Conservation (phyloP, 1,140 invertebrate species). For the Bathynomus jamesi region DNA sequence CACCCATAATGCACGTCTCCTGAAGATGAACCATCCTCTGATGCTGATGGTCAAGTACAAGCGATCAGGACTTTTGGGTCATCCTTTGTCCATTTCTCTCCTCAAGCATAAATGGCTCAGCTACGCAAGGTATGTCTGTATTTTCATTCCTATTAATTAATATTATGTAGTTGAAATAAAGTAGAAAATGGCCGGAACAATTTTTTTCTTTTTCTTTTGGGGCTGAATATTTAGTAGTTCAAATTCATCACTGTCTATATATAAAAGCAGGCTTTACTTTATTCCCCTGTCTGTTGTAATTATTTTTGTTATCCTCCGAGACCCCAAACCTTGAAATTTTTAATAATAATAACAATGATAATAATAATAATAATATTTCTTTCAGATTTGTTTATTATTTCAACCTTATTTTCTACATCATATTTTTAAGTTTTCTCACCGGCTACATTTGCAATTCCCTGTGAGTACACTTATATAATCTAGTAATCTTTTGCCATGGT, state of each 20-base stretch:
- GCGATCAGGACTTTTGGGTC: constrained; percentile 45
- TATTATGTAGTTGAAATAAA: not conserved
- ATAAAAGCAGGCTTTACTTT: too few species aligned
- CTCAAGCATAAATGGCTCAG: constrained; percentile 48
- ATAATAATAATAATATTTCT: too few species aligned
- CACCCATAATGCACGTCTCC: constrained; percentile 40
- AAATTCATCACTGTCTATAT: too few species aligned
- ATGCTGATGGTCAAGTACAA: constrained; percentile 47
- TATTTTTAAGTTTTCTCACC: constrained; percentile 48
- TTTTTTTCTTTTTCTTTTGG: too few species aligned
- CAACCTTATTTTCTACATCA: constrained; percentile 46
- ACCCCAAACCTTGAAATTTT: too few species aligned
- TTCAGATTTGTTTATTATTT: constrained; percentile 46
- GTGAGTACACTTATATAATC: too few species aligned
- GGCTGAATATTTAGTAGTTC: too few species aligned
- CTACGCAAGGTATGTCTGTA: constrained; percentile 27
- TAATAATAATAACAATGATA: too few species aligned
- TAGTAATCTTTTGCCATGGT: too few species aligned
- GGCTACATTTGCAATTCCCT: constrained; percentile 43
- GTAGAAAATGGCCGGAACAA: too few species aligned
- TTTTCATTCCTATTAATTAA: not conserved
- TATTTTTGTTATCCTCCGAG: too few species aligned
- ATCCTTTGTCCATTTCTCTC: constrained; percentile 47
- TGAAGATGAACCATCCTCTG: constrained; percentile 50
- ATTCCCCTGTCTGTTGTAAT: too few species aligned